A percentile compares a stretch with the other conserved stretches of the same genome.
Conservation (phyloP, 2,888 invertebrate species). For the Gastracanthus pulcherrimus region DNA sequence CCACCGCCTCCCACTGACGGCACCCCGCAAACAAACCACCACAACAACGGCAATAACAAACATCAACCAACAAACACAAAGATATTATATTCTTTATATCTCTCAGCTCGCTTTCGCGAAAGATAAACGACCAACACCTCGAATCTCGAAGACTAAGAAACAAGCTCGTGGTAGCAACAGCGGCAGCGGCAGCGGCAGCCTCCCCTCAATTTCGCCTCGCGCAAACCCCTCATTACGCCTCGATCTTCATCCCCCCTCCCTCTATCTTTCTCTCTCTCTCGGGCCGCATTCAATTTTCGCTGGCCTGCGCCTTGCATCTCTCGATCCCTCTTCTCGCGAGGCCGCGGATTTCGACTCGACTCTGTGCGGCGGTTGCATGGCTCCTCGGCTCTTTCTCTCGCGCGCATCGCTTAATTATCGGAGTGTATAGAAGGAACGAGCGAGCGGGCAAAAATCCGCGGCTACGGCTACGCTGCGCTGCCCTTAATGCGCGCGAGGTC, state of each 20-base stretch:
- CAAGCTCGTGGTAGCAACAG: background rate
- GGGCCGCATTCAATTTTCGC: conserved; percentile 48
- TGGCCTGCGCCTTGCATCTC: background rate
- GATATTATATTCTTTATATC: background rate
- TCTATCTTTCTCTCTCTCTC: background rate
- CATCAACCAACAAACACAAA: background rate
- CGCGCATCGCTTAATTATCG: conserved; percentile 66
- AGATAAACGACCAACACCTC: conserved; percentile 45
- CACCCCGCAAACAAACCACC: too few relatives aligned
- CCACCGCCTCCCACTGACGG: too few relatives aligned
- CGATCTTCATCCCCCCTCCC: conserved; percentile 16
- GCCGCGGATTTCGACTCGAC: conserved; percentile 25
- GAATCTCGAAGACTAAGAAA: background rate
- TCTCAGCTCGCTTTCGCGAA: background rate
- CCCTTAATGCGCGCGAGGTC: conserved; percentile 51
- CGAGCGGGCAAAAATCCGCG: conserved; percentile 55
- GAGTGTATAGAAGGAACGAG: too few relatives aligned
- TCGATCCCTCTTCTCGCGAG: too few relatives aligned
- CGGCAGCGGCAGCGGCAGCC: background rate
- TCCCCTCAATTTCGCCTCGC: conserved; percentile 44
- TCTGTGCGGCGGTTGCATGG: background rate
- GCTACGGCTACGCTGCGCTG: conserved; percentile 44
- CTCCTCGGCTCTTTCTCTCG: conserved; percentile 17
- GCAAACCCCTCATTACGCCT: conserved; percentile 48
- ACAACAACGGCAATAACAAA: conserved; percentile 11